These are phyloP conservation scores for Pristionchus maxplancki DNA, from an alignment of 2,888 invertebrate species.

Conservation along the genomic window DNA sequence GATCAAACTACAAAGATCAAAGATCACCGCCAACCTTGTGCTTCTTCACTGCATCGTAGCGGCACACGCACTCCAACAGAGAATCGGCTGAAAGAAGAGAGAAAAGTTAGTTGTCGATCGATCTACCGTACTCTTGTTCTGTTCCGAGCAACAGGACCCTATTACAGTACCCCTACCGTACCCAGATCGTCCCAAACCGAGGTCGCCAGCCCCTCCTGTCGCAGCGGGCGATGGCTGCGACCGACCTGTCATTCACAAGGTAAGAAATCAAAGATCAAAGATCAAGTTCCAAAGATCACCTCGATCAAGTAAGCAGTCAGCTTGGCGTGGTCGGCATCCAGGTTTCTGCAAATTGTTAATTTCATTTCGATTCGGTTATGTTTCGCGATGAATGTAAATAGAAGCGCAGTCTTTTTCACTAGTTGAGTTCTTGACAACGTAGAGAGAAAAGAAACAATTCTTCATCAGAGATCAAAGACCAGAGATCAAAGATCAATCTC, in stretches of 20 bases:
- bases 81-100: slow-evolving; percentile 63
- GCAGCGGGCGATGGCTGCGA: slow-evolving; percentile 65
- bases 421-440: no score
- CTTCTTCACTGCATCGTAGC: slow-evolving; percentile 69
- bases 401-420: no score
- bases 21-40: slow-evolving; percentile 63
- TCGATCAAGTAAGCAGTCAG: slow-evolving; percentile 67
- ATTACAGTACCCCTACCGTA: slow-evolving; percentile 52
- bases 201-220: slow-evolving; percentile 66
- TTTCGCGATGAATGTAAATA: background rate
- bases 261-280: background rate
- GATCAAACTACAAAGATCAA: background rate
- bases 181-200: slow-evolving; percentile 73
- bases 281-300: slow-evolving; percentile 43
- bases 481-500: slow-evolving; percentile 12
- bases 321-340: slow-evolving; percentile 65
- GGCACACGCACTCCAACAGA: slow-evolving; percentile 69
- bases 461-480: background rate
- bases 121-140: background rate
- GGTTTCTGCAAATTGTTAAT: slow-evolving; percentile 50
- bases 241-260: slow-evolving; percentile 63
- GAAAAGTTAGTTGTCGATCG: background rate
- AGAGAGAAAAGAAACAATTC: background rate
- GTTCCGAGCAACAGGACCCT: no score
- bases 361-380: background rate